Evolutionary conservation across 2,113 vertebrate species (phyloP).

Genomic region (Panthera uncia): DNA sequence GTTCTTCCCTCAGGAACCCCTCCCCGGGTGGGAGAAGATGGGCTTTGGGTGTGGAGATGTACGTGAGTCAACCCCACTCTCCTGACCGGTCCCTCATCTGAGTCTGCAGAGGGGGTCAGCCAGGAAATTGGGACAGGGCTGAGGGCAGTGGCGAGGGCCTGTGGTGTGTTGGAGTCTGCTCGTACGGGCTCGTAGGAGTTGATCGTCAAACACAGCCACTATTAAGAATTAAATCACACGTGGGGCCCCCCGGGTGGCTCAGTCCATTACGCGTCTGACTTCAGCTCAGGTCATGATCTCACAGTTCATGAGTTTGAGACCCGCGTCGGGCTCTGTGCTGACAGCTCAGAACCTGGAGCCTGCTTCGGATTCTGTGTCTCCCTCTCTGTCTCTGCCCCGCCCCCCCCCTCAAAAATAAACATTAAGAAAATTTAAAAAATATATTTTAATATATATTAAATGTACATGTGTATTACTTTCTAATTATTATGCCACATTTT

Average conservation of each 20-base stretch:
- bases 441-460: too few relatives aligned
- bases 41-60: not conserved
- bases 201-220: not conserved
- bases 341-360: too few relatives aligned
- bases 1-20: not conserved
- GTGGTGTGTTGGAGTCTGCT: accelerated
- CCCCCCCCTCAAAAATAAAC: too few relatives aligned
- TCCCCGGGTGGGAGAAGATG: not conserved
- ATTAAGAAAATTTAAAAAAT: too few relatives aligned
- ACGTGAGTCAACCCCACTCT: not conserved
- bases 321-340: too few relatives aligned
- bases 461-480: not conserved
- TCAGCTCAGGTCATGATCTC: too few relatives aligned
- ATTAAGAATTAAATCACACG: not conserved
- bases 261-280: too few relatives aligned
- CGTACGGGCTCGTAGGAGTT: not conserved
- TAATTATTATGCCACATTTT: not conserved
- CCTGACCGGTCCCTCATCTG: not conserved
- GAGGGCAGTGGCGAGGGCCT: not conserved
- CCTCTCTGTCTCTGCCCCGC: too few relatives aligned
- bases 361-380: too few relatives aligned
- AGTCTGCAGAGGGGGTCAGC: not conserved
- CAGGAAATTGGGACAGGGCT: not conserved
- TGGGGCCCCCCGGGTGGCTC: too few relatives aligned
- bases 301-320: too few relatives aligned